Base-by-base conservation (phyloP, 2,888 invertebrate species). In the Frankliniella fusca region DNA sequence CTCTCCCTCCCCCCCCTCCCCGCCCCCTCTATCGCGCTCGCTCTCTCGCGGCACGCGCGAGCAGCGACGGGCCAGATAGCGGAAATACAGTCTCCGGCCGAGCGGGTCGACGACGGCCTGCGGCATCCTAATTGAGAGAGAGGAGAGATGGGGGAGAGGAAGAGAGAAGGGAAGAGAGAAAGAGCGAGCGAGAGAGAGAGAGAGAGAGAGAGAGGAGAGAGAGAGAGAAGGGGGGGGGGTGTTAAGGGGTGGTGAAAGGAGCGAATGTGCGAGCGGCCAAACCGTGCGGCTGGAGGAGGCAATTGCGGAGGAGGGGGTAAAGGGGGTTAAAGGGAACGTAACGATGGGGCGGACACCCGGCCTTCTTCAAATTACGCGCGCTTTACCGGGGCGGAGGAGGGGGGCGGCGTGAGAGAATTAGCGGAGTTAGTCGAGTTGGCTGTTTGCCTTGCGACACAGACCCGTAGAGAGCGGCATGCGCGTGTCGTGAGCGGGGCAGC, bases 11-110 rank as follows among this genome's bases (percentile, higher is more conserved):
- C 54, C 18, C 81, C 54, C 80, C 49, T 38, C 50, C 70, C 27
- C 80, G 23, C 80, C 23, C 80, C 80, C 48, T 48, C 48, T 80
- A 48, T 80, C 49, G 23, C 50, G 76, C 23, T 82, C 23, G 20
- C 48, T 79, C n/a, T 79, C 79, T 79, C 38, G 38, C 38, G 38
- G 38, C 38, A 38, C 38, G 38, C 38, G 38, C 38, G 38, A 38
- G 38, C 38, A 3, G 38, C 38, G 38, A 38, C 38, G 38, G 38
- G 38, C 38, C 38, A 38, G 38, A 38, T 38, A 38, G 38, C 38
- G 38, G 38, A 38, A 38, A 38, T 38, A 38, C 38, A 38, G 38
- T 38, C 38, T 38, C 38, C 38, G 38, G 38, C 38, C n/a, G 61
- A 61, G 61, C 61, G 61, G 20, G 61, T 7, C 61, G 20, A 54